phyloP scores from a whole-genome alignment of 35 echinoderm and acorn worm species.

The Strongylocentrotus purpuratus region DNA sequence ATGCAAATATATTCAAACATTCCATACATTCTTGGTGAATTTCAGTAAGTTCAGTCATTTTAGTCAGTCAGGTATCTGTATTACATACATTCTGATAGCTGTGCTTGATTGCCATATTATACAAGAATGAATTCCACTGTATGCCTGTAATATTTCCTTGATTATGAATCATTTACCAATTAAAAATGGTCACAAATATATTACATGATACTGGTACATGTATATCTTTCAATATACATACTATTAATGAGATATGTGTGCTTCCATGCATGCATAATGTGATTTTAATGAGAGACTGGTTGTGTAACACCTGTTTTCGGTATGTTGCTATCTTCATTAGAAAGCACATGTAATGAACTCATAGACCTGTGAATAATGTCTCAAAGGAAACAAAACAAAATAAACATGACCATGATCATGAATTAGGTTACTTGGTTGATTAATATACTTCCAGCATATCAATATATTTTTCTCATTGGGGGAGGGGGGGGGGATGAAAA shows the following conservation, averaged over 20 bases:
- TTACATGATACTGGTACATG: no score
- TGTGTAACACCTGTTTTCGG: background rate
- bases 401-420: background rate
- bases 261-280: background rate
- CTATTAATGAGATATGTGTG: background rate
- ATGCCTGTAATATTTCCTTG: background rate
- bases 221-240: no score
- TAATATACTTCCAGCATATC: background rate
- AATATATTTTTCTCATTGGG: no score
- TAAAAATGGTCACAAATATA: background rate
- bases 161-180: background rate
- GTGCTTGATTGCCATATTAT: background rate
- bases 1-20: no score
- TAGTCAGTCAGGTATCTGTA: no score
- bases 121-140: background rate
- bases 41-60: no score
- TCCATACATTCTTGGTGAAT: no score
- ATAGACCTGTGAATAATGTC: background rate
- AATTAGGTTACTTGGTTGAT: background rate
- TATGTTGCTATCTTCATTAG: constrained; percentile 13
- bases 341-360: background rate
- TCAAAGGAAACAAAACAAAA: background rate
- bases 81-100: background rate
- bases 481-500: no score
- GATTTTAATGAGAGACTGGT: background rate